Percentiles rank a stretch among this genome's conserved stretches.
These are phyloP conservation scores for Lethenteron reissneri DNA, from an alignment of 2,113 vertebrate genomes.

Conservation along the genomic window DNA sequence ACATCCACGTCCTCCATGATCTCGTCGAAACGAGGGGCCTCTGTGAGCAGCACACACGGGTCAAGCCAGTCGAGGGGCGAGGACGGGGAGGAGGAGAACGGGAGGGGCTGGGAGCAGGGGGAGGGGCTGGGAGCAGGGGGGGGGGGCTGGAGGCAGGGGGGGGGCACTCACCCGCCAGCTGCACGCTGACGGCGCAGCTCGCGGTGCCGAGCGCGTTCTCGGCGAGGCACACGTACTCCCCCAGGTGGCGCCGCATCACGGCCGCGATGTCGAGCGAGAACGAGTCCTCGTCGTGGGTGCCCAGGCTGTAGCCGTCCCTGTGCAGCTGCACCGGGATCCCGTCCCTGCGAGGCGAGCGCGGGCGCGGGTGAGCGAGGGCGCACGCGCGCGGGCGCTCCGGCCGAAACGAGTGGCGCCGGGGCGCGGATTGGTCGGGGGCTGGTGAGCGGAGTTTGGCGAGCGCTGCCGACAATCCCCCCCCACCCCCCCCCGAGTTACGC, in stretches of 20 bases:
- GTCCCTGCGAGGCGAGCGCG: neutral
- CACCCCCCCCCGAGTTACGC: too few relatives aligned
- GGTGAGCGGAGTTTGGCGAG: neutral
- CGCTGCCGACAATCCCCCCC: neutral
- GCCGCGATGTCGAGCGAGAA: conserved; percentile 45
- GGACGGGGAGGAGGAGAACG: neutral
- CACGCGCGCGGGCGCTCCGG: neutral
- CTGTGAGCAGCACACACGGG: conserved; percentile 22
- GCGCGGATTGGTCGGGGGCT: neutral
- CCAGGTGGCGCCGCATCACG: conserved; percentile 32
- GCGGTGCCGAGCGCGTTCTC: conserved; percentile 51
- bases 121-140: neutral
- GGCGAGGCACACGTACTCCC: conserved; percentile 42
- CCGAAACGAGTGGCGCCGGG: neutral
- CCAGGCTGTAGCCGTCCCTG: conserved; percentile 42
- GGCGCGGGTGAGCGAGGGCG: neutral
- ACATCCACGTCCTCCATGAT: conserved; percentile 95
- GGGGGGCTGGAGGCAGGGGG: neutral
- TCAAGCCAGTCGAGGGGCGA: neutral
- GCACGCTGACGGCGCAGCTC: conserved; percentile 38
- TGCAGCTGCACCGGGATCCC: conserved; percentile 25
- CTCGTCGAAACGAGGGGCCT: conserved; percentile 68
- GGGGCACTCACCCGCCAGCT: conserved; percentile 41
- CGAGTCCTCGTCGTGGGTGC: conserved; percentile 67
- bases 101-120: neutral